Conservation (phyloP, 2,888 invertebrate genomes). For the Apodemia hepburni region DNA sequence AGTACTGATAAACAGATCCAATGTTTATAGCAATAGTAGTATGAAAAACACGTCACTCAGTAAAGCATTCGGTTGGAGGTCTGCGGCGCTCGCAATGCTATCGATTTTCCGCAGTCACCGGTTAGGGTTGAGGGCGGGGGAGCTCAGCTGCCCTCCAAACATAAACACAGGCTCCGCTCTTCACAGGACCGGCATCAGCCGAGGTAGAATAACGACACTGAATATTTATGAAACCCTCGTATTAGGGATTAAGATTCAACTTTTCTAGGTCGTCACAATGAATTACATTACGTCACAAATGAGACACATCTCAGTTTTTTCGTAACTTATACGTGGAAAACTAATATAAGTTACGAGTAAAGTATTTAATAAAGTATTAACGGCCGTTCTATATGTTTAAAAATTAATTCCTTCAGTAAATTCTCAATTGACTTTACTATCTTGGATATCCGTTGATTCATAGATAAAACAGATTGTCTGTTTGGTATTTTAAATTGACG, state of each 20-base stretch:
- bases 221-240: conserved; percentile 73
- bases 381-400: too few relatives aligned
- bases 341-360: too few relatives aligned
- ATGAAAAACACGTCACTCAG: conserved; percentile 34
- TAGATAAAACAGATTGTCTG: too few relatives aligned
- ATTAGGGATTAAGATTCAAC: conserved; percentile 70
- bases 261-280: conserved; percentile 61
- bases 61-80: conserved; percentile 36
- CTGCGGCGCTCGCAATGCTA: conserved; percentile 52
- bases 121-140: conserved; percentile 34
- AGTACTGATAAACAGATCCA: not conserved
- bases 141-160: conserved; percentile 71
- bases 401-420: too few relatives aligned
- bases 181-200: conserved; percentile 65
- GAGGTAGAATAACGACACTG: conserved; percentile 75
- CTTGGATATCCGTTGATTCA: too few relatives aligned
- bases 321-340: too few relatives aligned
- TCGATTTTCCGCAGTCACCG: conserved; percentile 68
- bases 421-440: too few relatives aligned
- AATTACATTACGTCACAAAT: not conserved
- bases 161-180: conserved; percentile 59
- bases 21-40: not conserved
- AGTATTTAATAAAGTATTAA: too few relatives aligned
- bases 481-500: not conserved
- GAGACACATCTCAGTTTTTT: too few relatives aligned